Evolutionary conservation across 1,140 invertebrate species (phyloP).

Genomic region (Metaphire vulgaris): DNA sequence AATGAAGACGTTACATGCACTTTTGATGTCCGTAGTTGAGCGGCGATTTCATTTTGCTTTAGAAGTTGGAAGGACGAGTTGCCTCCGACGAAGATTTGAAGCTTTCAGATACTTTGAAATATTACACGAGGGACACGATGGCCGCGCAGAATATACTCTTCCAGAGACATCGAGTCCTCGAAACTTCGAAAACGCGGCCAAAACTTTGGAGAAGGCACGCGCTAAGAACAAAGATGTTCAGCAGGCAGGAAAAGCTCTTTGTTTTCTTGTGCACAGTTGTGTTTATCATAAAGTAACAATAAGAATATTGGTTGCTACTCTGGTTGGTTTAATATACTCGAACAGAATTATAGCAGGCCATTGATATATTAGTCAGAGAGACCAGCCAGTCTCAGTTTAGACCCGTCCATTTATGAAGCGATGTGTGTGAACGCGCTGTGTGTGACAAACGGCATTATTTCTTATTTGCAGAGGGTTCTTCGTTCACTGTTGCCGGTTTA

Average conservation of each 20-base stretch:
- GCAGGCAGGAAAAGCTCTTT: no score
- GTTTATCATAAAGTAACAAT: background rate
- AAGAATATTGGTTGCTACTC: background rate
- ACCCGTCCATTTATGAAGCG: no score
- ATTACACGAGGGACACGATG: conserved; percentile 92
- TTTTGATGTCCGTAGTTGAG: no score
- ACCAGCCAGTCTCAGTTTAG: no score
- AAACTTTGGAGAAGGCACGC: conserved; percentile 87
- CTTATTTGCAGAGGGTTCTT: no score
- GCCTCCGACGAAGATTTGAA: conserved; percentile 97
- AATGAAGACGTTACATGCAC: no score
- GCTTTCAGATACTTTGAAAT: conserved; percentile 88
- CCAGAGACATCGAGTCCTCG: conserved; percentile 74
- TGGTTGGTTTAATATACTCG: background rate
- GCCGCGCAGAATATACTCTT: conserved; percentile 91
- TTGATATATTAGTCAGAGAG: no score
- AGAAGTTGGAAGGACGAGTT: conserved; percentile 74
- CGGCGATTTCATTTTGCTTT: no score
- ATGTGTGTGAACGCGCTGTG: no score
- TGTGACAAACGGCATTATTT: no score
- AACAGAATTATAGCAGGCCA: conserved; percentile 21
- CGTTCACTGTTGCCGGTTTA: no score
- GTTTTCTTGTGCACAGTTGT: background rate
- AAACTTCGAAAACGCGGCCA: conserved; percentile 95
- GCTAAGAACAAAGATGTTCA: conserved; percentile 91